Evolutionary conservation across 2,888 invertebrate species (phyloP).

Genomic region (Ormia ochracea): DNA sequence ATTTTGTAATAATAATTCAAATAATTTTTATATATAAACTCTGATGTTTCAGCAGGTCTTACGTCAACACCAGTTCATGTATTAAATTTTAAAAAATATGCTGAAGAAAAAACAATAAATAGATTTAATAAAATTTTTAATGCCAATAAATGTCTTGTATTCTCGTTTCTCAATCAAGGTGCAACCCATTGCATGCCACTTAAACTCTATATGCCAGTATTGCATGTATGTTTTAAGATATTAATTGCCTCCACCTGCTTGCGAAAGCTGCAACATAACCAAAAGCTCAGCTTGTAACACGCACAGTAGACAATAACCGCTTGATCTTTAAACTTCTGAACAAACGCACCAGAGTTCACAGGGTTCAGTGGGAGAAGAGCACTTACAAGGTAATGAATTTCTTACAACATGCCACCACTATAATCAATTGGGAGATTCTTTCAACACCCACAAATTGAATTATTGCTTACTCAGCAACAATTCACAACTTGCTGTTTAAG

Average conservation of each 20-base stretch:
- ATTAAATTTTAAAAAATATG: too few species aligned
- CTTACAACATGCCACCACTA: slow-evolving; percentile 7
- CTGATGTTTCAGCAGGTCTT: too few species aligned
- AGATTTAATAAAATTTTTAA: too few species aligned
- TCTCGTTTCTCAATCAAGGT: too few species aligned
- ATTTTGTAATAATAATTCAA: too few species aligned
- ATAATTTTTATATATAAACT: too few species aligned
- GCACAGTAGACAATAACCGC: not conserved
- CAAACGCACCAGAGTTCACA: slow-evolving; percentile 13
- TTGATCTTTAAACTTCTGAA: slow-evolving; percentile 17
- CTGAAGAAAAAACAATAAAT: too few species aligned
- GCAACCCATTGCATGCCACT: not conserved
- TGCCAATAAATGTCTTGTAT: too few species aligned
- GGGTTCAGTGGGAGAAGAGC: slow-evolving; percentile 31
- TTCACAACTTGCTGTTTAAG: not conserved
- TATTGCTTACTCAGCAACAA: not conserved
- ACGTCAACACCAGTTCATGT: too few species aligned
- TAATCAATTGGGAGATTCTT: slow-evolving; percentile 57
- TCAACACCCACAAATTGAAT: slow-evolving; percentile 62
- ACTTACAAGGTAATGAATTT: slow-evolving; percentile 47
- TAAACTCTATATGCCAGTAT: not conserved
- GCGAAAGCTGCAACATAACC: not conserved
- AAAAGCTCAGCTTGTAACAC: not conserved
- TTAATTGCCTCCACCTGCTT: slow-evolving; percentile 13
- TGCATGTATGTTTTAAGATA: not conserved